Percentiles rank a stretch among this genome's conserved stretches.
These are phyloP conservation scores for Schizaphis graminum DNA, from an alignment of 2,888 invertebrate species.

Conservation along the genomic window DNA sequence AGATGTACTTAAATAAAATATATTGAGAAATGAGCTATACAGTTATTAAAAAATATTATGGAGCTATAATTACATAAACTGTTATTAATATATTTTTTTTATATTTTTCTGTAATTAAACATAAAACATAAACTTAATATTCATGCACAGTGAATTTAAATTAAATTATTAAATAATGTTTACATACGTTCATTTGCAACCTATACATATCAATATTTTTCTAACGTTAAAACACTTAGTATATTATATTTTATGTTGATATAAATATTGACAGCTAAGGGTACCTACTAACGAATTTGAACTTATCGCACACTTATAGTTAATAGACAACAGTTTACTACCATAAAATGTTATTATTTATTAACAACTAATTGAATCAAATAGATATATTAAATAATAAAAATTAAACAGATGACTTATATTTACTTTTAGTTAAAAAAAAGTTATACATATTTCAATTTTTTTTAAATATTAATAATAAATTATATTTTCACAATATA, in stretches of 20 bases:
- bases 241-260: conserved; percentile 27
- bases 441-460: not conserved
- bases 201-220: conserved; percentile 65
- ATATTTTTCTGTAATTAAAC: not conserved
- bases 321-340: not conserved
- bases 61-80: not conserved
- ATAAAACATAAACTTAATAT: conserved; percentile 1
- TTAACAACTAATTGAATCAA: not conserved
- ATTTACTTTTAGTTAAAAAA: not conserved
- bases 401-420: not conserved
- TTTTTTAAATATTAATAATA: not conserved
- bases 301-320: conserved; percentile 2
- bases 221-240: conserved; percentile 19
- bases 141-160: conserved; percentile 11
- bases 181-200: conserved; percentile 51
- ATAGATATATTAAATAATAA: not conserved
- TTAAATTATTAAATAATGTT: conserved; percentile 31
- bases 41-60: not conserved
- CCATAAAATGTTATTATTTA: not conserved
- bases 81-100: conserved; percentile 18
- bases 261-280: conserved; percentile 36
- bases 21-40: not conserved
- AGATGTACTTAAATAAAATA: conserved; percentile 30
- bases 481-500: conserved; percentile 14
- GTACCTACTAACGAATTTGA: conserved; percentile 60